Evolutionary conservation across 2,113 vertebrate genomes (phyloP).

Genomic region (Eubucco bourcierii): DNA sequence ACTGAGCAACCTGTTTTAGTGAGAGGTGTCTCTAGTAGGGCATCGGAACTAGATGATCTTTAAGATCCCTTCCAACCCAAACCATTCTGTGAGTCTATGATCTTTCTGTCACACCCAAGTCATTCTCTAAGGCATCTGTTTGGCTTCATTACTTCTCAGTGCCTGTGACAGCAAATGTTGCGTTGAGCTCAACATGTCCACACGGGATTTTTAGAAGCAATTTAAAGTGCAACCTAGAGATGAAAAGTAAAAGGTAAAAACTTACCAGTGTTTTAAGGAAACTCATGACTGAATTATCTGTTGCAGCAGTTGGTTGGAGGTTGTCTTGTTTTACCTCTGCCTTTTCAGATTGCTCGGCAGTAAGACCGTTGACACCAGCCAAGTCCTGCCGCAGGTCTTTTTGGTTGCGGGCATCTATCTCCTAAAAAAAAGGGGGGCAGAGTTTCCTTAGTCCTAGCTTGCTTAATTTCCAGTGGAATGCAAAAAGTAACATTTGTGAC

Average conservation of each 20-base stretch:
- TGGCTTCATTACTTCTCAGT: neutral
- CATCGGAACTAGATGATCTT: no score
- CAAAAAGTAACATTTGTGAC: conserved; percentile 53
- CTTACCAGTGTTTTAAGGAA: conserved; percentile 97
- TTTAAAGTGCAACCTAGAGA: neutral
- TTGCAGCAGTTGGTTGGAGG: conserved; percentile 16
- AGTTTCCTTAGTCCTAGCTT: conserved; percentile 44
- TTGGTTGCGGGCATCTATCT: conserved; percentile 60
- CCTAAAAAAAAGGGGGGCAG: conserved; percentile 55
- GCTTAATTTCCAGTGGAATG: conserved; percentile 55
- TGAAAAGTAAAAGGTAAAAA: neutral
- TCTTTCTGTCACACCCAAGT: neutral
- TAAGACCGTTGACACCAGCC: neutral
- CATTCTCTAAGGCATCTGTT: neutral
- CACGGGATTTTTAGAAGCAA: neutral
- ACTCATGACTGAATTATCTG: conserved; percentile 90
- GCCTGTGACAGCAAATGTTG: fast-evolving
- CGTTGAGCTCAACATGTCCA: neutral
- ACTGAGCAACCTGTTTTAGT: no score
- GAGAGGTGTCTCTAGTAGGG: no score
- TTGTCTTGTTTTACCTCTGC: conserved; percentile 48
- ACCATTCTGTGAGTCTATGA: no score
- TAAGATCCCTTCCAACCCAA: no score
- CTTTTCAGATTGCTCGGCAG: conserved; percentile 9
- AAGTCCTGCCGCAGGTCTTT: neutral